A percentile compares a stretch with the other conserved stretches of the same genome.
phyloP scores from a whole-genome alignment of 2,888 invertebrate genomes.

The Neria commutata region DNA sequence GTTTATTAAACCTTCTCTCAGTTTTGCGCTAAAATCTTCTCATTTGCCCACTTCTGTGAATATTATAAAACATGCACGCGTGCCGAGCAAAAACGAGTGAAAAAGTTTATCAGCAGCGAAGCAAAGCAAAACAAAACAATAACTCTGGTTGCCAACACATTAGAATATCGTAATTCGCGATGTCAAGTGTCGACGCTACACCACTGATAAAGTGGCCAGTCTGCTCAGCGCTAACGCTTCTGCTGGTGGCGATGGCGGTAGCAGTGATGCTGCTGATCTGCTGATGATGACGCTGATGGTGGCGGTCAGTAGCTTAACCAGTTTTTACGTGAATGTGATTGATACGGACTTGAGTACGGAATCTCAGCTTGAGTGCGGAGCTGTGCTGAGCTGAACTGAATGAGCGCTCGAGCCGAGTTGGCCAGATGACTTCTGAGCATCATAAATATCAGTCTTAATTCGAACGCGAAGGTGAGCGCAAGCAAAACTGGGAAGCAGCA shows the following conservation, averaged over 20 bases:
- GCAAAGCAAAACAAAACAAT: background rate
- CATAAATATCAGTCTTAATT: slow-evolving; percentile 32
- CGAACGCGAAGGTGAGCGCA: slow-evolving; percentile 32
- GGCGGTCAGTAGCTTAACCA: slow-evolving; percentile 18
- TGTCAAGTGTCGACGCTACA: background rate
- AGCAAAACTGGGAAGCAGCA: background rate
- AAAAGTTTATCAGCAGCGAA: slow-evolving; percentile 5
- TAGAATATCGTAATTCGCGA: slow-evolving; percentile 17
- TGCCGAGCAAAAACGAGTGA: background rate
- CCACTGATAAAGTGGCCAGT: slow-evolving; percentile 10
- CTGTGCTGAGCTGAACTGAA: background rate
- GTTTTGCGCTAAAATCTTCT: too few relatives aligned
- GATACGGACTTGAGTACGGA: slow-evolving; percentile 3
- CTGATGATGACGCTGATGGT: background rate
- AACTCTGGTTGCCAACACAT: background rate
- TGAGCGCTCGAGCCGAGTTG: slow-evolving; percentile 15
- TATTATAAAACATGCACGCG: background rate
- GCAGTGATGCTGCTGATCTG: background rate
- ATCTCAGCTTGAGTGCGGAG: background rate
- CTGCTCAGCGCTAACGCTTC: slow-evolving; percentile 13
- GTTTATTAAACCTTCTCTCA: too few relatives aligned
- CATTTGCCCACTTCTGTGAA: background rate
- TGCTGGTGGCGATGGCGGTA: slow-evolving; percentile 1
- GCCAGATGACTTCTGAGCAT: slow-evolving; percentile 22
- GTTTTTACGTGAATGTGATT: slow-evolving; percentile 12